Evolutionary conservation across 2,888 invertebrate genomes (phyloP).

Genomic region (Diaperis boleti): DNA sequence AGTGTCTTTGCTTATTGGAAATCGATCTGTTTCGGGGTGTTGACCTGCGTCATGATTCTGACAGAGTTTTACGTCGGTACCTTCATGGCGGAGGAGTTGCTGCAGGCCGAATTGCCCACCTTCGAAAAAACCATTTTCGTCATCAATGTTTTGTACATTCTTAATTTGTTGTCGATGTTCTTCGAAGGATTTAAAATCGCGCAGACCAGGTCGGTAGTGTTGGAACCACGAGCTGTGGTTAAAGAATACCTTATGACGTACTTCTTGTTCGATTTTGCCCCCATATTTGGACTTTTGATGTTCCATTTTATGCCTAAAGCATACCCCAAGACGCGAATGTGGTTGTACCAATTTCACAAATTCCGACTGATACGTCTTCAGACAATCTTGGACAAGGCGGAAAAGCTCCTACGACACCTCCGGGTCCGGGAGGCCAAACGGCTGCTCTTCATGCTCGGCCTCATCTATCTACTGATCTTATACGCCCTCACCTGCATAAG

Average conservation of each 20-base stretch:
- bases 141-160: neutral
- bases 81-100: neutral
- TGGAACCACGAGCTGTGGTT: neutral
- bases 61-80: neutral
- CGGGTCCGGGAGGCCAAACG: neutral
- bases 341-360: neutral
- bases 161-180: neutral
- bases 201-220: constrained; percentile 3
- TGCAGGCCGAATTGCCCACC: neutral
- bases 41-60: neutral
- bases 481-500: too few species aligned
- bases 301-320: neutral
- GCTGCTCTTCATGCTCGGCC: neutral
- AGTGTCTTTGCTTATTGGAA: neutral
- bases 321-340: neutral
- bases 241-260: constrained; percentile 7
- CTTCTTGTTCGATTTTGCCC: constrained; percentile 13
- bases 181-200: constrained; percentile 5
- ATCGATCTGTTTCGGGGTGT: neutral
- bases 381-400: neutral
- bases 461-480: too few species aligned
- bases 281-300: neutral
- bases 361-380: neutral
- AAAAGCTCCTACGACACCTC: neutral
- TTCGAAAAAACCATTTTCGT: neutral